Evolutionary conservation across 2,113 vertebrate species (phyloP).

Genomic region (Eurypyga helias): DNA sequence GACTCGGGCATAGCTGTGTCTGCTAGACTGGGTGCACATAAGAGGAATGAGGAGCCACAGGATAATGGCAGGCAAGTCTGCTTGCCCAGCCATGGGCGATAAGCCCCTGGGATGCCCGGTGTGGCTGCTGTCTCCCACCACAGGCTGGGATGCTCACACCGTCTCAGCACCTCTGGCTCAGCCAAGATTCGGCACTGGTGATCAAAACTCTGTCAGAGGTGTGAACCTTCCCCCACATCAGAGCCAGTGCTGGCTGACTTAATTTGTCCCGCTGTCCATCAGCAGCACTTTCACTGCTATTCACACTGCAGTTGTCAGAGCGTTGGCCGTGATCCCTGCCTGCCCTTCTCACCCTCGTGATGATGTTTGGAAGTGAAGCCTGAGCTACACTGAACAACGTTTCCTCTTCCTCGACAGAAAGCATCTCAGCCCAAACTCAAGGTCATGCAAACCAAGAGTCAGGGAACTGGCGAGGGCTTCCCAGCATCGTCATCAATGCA

Average conservation of each 20-base stretch:
- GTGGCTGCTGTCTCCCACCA: background rate
- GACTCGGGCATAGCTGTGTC: background rate
- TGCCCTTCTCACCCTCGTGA: background rate
- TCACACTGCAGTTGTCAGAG: background rate
- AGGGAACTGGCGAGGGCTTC: background rate
- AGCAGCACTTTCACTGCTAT: rapidly evolving
- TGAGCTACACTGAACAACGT: background rate
- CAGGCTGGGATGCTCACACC: background rate
- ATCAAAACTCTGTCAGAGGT: background rate
- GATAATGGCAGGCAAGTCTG: rapidly evolving
- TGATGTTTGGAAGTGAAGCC: background rate
- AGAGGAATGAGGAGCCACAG: background rate
- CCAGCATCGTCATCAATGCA: rapidly evolving
- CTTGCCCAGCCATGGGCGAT: rapidly evolving
- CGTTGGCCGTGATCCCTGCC: rapidly evolving
- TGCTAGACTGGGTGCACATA: background rate
- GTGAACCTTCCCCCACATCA: background rate
- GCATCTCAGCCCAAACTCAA: background rate
- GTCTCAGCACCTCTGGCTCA: background rate
- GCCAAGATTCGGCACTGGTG: rapidly evolving
- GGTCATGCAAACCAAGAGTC: background rate
- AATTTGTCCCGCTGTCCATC: rapidly evolving
- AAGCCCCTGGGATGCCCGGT: background rate
- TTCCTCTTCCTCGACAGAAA: background rate
- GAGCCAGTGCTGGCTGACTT: background rate